Base-by-base conservation (phyloP, 2,888 invertebrate species). In the Hirtodrosophila cameraria region DNA sequence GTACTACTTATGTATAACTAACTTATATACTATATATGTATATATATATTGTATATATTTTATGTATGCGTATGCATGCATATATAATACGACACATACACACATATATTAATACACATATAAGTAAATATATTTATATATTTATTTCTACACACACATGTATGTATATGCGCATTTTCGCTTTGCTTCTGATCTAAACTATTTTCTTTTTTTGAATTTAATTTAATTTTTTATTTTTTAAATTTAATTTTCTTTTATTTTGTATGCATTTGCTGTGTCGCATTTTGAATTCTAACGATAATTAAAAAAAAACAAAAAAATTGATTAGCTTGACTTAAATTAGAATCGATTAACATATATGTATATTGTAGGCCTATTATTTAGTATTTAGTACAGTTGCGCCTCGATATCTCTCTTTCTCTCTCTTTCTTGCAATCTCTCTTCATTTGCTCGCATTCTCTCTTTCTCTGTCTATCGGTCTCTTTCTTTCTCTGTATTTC, bases 301-400 rank as follows among this genome's bases (percentile, higher is more conserved):
- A 20, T 20, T 3, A 5, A 20, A 70, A 75, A 71, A 77, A 66
- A 78, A 72, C 66, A 77, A 75, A 79, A 76, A 61, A 63, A 41
- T 12, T 41, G 2, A 28, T 63, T 69, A 59, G 70, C 50, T 45
- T 33, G 63, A 63, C 62, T 55, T 70, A 66, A 39, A 53, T 62
- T 46, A 18, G 42, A 66, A 54, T 66, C 25, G 72, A 61, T 33
- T 70, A 72, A 70, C 67, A 66, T 69, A 58, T 42, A 45, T 62
- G 8, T 42, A 20, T 53, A 6, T 30, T 11, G 20, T 46, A 53
- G 46, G 41, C 53, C 54, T 67, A 53, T 45, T 52, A 35, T 49
- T 67, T 55, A 71, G 57, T 71, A 57, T 71, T 72, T 72, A 72
- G 67, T 71, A 73, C 62, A 62, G 62, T 67, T 72, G 66, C 66